phyloP scores from a whole-genome alignment of 2,888 invertebrate genomes.

The Hanleya hanleyi region DNA sequence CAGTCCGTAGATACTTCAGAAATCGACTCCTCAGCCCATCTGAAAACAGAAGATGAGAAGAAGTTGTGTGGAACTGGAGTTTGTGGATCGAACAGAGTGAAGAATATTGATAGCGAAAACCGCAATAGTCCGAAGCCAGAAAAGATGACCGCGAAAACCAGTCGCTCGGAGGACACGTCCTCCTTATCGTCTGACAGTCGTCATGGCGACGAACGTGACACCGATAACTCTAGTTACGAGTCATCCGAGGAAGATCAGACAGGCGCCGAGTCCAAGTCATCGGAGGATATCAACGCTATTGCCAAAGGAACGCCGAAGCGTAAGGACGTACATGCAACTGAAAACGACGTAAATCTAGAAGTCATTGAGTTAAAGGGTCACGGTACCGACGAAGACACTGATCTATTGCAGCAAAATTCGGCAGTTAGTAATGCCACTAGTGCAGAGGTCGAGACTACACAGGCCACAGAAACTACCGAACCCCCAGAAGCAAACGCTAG shows the following conservation, averaged over 20 bases:
- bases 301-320: background rate
- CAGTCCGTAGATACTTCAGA: no score
- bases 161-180: no score
- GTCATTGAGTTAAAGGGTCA: background rate
- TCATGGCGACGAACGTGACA: background rate
- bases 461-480: background rate
- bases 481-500: background rate
- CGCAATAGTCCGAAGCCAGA: no score
- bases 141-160: no score
- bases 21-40: no score
- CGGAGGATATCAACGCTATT: background rate
- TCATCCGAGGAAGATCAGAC: background rate
- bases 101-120: no score
- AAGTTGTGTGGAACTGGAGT: no score
- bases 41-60: no score
- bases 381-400: background rate
- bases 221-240: background rate
- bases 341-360: background rate
- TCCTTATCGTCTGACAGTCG: no score
- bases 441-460: background rate
- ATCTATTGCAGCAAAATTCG: background rate
- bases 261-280: background rate
- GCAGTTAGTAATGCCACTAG: background rate
- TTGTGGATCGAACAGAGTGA: no score
- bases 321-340: background rate